A percentile compares a stretch with the other conserved stretches of the same genome.
These are phyloP conservation scores for Seriola aureovittata DNA, from an alignment of 2,113 vertebrate species.

Conservation along the genomic window DNA sequence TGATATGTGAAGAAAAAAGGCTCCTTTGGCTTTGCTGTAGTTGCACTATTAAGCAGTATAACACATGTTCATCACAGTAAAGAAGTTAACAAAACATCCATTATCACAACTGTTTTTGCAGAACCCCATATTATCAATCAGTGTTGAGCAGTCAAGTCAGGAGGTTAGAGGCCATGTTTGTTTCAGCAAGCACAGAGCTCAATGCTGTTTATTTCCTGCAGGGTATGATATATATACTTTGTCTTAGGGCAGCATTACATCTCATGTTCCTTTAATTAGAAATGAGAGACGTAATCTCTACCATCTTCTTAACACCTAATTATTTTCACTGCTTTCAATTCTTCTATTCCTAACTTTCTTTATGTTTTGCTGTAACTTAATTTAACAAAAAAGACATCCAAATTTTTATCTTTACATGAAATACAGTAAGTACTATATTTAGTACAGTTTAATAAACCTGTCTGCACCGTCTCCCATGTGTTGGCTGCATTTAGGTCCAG, in stretches of 20 bases:
- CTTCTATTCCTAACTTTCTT: too few species aligned
- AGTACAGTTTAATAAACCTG: too few species aligned
- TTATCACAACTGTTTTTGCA: neutral
- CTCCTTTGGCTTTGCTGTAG: neutral
- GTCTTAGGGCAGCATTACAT: neutral
- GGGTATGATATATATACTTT: neutral
- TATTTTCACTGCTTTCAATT: neutral
- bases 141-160: neutral
- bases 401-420: too few species aligned
- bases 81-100: neutral
- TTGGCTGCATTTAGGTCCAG: too few species aligned
- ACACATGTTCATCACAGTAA: neutral
- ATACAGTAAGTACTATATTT: too few species aligned
- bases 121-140: neutral
- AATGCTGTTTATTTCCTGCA: neutral
- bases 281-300: neutral
- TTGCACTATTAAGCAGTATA: neutral
- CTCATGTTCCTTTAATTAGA: neutral
- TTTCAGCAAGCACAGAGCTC: neutral
- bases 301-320: neutral
- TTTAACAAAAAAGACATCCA: too few species aligned
- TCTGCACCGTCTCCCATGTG: too few species aligned
- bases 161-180: neutral
- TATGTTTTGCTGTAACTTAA: too few species aligned
- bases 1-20: neutral